Percentiles rank a stretch among this genome's conserved stretches.
Conservation (phyloP, 2,797 vertebrate genomes). For the Coranthus polyacanthus region DNA sequence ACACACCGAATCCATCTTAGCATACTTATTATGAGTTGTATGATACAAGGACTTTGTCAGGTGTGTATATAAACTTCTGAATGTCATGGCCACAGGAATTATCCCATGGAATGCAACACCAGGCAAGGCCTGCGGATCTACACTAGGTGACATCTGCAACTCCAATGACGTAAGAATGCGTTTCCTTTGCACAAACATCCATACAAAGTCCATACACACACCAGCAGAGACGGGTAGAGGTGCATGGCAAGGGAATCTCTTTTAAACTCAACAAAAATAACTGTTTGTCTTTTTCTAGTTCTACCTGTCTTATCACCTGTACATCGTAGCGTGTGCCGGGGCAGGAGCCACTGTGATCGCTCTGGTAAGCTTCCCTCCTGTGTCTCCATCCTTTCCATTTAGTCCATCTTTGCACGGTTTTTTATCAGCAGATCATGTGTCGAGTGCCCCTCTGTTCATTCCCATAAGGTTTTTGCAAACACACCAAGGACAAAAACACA, state of each 20-base stretch:
- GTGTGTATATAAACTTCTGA: conserved; percentile 6
- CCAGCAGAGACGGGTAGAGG: neutral
- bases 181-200: too few species aligned
- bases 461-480: conserved; percentile 59
- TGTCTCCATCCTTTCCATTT: conserved; percentile 47
- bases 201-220: too few species aligned
- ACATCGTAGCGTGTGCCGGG: conserved; percentile 98
- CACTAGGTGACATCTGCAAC: conserved; percentile 92
- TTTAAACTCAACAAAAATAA: neutral
- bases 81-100: conserved; percentile 86
- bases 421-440: conserved; percentile 65
- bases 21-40: neutral
- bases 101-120: conserved; percentile 96
- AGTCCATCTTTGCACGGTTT: conserved; percentile 70
- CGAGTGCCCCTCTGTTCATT: conserved; percentile 61
- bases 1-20: too few species aligned
- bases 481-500: conserved; percentile 35
- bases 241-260: neutral
- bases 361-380: conserved; percentile 89
- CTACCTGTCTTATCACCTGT: conserved; percentile 99
- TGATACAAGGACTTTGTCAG: neutral
- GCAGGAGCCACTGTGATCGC: conserved; percentile 98
- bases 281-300: conserved; percentile 86
- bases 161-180: conserved; percentile 89
- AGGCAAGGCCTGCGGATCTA: conserved; percentile 92